Conservation (phyloP, 2,888 invertebrate genomes). For the Drosophila ezoana region DNA sequence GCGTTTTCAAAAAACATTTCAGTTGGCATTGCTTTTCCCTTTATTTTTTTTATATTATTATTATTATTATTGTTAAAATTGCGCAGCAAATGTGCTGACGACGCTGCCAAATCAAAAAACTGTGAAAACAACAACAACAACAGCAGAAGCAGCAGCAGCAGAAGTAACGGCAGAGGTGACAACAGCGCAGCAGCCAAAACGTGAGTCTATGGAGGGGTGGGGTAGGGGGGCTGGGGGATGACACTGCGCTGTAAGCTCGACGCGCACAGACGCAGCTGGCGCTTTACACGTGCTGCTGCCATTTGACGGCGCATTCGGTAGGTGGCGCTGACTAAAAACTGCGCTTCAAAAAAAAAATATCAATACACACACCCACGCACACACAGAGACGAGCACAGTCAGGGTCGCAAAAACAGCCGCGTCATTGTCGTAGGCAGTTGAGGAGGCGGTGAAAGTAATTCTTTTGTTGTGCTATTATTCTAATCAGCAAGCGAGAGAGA, state of each 20-base stretch:
- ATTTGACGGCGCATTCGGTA: conserved; percentile 13
- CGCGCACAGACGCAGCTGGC: conserved; percentile 22
- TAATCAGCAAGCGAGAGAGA: conserved; percentile 36
- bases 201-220: conserved; percentile 13
- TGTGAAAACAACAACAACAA: conserved; percentile 17
- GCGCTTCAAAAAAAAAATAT: conserved; percentile 30
- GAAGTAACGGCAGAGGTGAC: not conserved
- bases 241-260: conserved; percentile 15
- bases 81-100: conserved; percentile 52
- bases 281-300: conserved; percentile 49
- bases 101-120: conserved; percentile 57
- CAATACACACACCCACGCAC: not conserved
- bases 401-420: conserved; percentile 5
- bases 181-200: conserved; percentile 17
- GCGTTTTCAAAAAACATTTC: conserved; percentile 43
- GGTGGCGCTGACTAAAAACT: conserved; percentile 44
- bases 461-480: conserved; percentile 57
- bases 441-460: conserved; percentile 44
- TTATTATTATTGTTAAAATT: conserved; percentile 39
- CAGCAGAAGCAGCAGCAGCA: conserved; percentile 1
- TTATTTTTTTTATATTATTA: conserved; percentile 13
- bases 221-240: not conserved
- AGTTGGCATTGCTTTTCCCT: conserved; percentile 9
- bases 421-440: conserved; percentile 38
- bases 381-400: not conserved